Percentiles rank a stretch among this genome's conserved stretches.
phyloP scores from a whole-genome alignment of 2,113 vertebrate genomes.

The Riparia riparia region DNA sequence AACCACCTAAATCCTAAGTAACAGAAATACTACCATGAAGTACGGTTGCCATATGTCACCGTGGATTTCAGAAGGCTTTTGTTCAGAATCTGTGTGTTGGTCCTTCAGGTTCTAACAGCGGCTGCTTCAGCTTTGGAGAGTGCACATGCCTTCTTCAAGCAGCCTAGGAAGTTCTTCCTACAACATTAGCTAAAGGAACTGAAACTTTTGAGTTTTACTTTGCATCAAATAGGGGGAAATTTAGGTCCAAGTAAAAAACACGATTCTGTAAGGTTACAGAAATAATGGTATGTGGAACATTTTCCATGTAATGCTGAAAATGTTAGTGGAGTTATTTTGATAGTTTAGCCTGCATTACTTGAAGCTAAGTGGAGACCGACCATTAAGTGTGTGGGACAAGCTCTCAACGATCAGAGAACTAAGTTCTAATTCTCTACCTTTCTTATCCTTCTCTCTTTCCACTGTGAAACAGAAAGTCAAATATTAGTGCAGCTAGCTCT shows the following conservation, averaged over 20 bases:
- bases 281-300: background rate
- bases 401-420: background rate
- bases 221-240: background rate
- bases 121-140: background rate
- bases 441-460: constrained; percentile 32
- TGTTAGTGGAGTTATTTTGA: background rate
- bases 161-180: background rate
- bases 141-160: background rate
- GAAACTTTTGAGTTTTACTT: background rate
- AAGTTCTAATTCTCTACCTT: background rate
- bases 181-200: background rate
- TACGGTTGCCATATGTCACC: rapidly evolving
- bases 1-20: background rate
- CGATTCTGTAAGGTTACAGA: background rate
- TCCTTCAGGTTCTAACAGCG: background rate
- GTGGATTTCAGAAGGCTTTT: background rate
- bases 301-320: background rate
- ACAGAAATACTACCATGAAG: background rate
- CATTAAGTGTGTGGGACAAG: background rate
- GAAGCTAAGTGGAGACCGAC: background rate
- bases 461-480: constrained; percentile 50
- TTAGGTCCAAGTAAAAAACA: background rate
- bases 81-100: background rate
- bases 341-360: background rate
- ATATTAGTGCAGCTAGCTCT: constrained; percentile 54